A percentile compares a stretch with the other conserved stretches of the same genome.
phyloP scores from a whole-genome alignment of 2,797 vertebrate species.

The Anguilla megastoma region DNA sequence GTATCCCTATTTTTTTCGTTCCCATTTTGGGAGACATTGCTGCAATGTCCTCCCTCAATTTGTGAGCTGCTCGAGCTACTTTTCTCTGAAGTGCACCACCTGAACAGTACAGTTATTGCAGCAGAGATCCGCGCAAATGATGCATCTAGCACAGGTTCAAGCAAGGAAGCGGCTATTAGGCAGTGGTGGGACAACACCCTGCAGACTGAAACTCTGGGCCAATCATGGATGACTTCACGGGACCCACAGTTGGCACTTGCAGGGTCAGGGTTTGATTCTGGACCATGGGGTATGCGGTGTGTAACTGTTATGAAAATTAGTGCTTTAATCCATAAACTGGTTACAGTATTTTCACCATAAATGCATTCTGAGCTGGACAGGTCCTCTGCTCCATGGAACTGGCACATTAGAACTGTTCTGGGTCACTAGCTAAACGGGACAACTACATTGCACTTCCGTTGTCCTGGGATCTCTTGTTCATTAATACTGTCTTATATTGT shows the following conservation, averaged over 20 bases:
- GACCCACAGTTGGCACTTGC: background rate
- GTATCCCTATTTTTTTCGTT: background rate
- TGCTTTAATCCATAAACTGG: background rate
- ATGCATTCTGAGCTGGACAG: background rate
- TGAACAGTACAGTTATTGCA: background rate
- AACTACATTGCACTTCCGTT: background rate
- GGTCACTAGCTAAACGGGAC: background rate
- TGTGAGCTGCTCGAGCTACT: background rate
- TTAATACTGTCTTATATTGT: conserved; percentile 8
- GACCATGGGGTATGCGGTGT: background rate
- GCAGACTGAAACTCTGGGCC: background rate
- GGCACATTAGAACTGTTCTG: background rate
- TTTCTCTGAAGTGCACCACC: background rate
- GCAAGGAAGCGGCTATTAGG: background rate
- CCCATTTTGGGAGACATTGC: background rate
- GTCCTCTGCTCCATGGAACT: background rate
- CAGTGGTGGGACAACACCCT: background rate
- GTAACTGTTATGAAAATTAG: background rate
- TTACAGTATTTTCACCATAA: background rate
- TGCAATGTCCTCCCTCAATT: background rate
- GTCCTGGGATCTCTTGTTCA: background rate
- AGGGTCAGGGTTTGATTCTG: background rate
- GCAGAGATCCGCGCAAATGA: background rate
- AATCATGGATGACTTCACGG: background rate
- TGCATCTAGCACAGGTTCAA: background rate